phyloP scores from a whole-genome alignment of 1,140 invertebrate genomes.

The Tetramorium simillimum region DNA sequence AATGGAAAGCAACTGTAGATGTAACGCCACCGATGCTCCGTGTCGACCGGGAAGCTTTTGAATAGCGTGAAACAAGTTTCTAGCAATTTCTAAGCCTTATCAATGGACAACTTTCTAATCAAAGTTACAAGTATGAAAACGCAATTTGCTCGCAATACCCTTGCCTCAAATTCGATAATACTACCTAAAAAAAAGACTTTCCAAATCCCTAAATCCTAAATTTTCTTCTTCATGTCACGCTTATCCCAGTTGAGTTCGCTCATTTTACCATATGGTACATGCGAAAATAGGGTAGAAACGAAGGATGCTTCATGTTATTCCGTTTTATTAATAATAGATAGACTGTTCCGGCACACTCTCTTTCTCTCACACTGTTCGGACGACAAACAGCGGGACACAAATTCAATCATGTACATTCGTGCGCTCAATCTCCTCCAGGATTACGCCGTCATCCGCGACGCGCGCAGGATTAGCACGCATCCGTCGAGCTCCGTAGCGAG shows the following conservation, averaged over 20 bases:
- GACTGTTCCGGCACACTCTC: conserved; percentile 65
- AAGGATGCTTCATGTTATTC: conserved; percentile 63
- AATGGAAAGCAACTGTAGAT: no score
- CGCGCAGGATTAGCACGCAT: not conserved
- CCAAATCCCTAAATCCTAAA: not conserved
- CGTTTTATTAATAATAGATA: conserved; percentile 78
- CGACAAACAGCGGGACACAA: conserved; percentile 55
- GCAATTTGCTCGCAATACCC: not conserved
- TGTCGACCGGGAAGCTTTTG: not conserved
- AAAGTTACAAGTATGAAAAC: not conserved
- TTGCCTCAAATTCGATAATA: not conserved
- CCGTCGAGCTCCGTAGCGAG: conserved; percentile 49
- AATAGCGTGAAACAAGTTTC: not conserved
- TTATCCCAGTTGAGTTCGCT: conserved; percentile 20
- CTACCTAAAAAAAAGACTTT: not conserved
- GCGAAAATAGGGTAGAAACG: conserved; percentile 7
- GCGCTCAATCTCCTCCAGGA: not conserved
- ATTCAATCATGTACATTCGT: conserved; percentile 60
- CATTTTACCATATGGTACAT: not conserved
- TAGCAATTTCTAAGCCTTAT: not conserved
- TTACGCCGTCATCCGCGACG: conserved; percentile 39
- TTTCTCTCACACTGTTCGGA: conserved; percentile 53
- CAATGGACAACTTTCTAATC: not conserved
- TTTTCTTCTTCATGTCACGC: not conserved
- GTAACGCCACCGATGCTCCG: no score